A percentile compares a stretch with the other conserved stretches of the same genome.
Evolutionary conservation across 1,140 invertebrate genomes (phyloP).

Genomic region (Caenorhabditis tropicalis): DNA sequence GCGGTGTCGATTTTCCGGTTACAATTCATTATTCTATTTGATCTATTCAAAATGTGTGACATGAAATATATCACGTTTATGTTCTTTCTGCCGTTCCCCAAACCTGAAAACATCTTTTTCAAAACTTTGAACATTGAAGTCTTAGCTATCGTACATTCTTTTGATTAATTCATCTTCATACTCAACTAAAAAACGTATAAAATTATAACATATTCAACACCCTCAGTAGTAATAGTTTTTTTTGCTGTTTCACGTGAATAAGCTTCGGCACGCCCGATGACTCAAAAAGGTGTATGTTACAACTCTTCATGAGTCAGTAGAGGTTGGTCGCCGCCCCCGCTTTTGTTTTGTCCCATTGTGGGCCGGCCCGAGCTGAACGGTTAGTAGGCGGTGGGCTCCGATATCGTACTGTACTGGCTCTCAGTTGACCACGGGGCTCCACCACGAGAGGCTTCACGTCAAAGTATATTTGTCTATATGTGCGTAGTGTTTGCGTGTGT

Average conservation of each 20-base stretch:
- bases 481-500: slow-evolving; percentile 23
- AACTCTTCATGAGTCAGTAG: slow-evolving; percentile 5
- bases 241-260: background rate
- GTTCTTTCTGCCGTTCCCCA: too few relatives aligned
- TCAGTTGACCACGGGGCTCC: background rate
- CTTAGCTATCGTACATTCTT: too few relatives aligned
- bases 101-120: too few relatives aligned
- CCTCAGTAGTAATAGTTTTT: background rate
- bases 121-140: too few relatives aligned
- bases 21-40: background rate
- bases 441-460: slow-evolving; percentile 20
- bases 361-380: background rate
- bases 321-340: background rate
- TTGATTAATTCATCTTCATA: too few relatives aligned
- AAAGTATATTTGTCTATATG: slow-evolving; percentile 35
- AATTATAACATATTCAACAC: too few relatives aligned
- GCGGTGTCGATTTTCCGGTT: background rate
- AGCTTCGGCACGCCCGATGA: background rate
- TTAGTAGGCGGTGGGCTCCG: background rate
- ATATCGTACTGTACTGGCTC: background rate
- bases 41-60: background rate
- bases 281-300: slow-evolving; percentile 24
- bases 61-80: too few relatives aligned
- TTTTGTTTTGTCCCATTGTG: slow-evolving; percentile 14
- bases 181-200: too few relatives aligned